A percentile compares a stretch with the other conserved stretches of the same genome.
phyloP scores from a whole-genome alignment of 2,888 invertebrate species.

The Amaurobius ferox region DNA sequence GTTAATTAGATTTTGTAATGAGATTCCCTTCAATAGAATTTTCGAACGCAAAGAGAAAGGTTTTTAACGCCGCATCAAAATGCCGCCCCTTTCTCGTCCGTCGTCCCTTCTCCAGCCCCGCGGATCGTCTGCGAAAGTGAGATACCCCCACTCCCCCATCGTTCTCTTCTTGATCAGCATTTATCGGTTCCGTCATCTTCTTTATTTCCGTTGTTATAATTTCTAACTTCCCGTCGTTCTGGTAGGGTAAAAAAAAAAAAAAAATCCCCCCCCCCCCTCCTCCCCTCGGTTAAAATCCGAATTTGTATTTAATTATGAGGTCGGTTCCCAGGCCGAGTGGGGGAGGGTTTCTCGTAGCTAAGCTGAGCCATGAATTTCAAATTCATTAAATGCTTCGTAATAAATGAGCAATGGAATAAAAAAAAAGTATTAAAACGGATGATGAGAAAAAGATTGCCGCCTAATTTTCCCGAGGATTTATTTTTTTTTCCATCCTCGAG shows the following conservation, averaged over 20 bases:
- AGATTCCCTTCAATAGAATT: background rate
- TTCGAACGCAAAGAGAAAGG: constrained; percentile 2
- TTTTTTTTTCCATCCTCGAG: no score
- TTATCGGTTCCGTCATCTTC: background rate
- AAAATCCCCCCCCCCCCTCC: background rate
- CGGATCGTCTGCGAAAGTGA: constrained; percentile 11
- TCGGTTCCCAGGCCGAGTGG: background rate
- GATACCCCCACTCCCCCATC: background rate
- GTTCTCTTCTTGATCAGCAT: background rate
- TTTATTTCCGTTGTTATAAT: constrained; percentile 13
- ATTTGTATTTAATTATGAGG: constrained; percentile 22
- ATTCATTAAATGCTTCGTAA: background rate
- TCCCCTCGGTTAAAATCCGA: background rate
- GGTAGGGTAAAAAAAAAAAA: no score
- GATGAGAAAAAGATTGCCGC: no score
- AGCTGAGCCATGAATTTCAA: background rate
- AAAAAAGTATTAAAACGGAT: no score
- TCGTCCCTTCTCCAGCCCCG: background rate
- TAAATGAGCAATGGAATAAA: no score
- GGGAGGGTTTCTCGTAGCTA: no score
- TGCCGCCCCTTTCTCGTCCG: constrained; percentile 31
- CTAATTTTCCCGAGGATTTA: no score
- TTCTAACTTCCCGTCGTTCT: background rate
- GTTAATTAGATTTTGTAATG: constrained; percentile 39
- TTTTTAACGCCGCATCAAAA: constrained; percentile 35